A percentile compares a stretch with the other conserved stretches of the same genome.
Evolutionary conservation across 2,113 vertebrate genomes (phyloP).

Genomic region (Leptobrachium ailaonicum): DNA sequence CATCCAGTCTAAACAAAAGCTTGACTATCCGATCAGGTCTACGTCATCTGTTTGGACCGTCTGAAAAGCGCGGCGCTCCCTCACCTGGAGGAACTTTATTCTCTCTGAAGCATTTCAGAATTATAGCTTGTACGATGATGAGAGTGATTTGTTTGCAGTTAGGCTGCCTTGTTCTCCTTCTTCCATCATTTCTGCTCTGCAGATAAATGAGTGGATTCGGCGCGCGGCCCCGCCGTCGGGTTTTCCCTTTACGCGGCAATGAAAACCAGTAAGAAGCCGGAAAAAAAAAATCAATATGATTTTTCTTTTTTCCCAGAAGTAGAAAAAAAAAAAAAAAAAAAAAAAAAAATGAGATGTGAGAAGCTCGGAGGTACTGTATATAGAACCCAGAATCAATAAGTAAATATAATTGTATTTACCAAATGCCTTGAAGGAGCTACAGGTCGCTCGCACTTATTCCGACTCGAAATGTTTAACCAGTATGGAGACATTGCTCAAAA

Average conservation of each 20-base stretch:
- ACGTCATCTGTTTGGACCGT: too few relatives aligned
- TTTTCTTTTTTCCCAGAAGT: conserved; percentile 8
- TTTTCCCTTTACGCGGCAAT: background rate
- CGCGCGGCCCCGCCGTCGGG: background rate
- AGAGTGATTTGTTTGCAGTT: background rate
- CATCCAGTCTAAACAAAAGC: too few relatives aligned
- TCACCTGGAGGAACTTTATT: too few relatives aligned
- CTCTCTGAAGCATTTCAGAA: too few relatives aligned
- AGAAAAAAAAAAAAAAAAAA: conserved; percentile 23
- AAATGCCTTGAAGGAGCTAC: conserved; percentile 35
- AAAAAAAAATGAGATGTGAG: conserved; percentile 24
- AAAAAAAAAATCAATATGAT: conserved; percentile 27
- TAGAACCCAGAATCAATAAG: conserved; percentile 27
- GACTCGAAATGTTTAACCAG: conserved; percentile 15
- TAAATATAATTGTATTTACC: conserved; percentile 41
- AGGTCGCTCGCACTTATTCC: conserved; percentile 6
- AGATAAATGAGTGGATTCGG: background rate
- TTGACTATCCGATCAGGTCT: too few relatives aligned
- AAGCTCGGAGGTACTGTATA: conserved; percentile 14
- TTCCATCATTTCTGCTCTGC: background rate
- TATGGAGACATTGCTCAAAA: conserved; percentile 3
- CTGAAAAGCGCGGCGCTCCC: too few relatives aligned
- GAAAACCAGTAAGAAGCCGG: conserved; percentile 23
- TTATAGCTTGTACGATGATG: too few relatives aligned
- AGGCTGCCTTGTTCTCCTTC: too few relatives aligned